Evolutionary conservation across 2,888 invertebrate species (phyloP).

Genomic region (Torymus texanus): DNA sequence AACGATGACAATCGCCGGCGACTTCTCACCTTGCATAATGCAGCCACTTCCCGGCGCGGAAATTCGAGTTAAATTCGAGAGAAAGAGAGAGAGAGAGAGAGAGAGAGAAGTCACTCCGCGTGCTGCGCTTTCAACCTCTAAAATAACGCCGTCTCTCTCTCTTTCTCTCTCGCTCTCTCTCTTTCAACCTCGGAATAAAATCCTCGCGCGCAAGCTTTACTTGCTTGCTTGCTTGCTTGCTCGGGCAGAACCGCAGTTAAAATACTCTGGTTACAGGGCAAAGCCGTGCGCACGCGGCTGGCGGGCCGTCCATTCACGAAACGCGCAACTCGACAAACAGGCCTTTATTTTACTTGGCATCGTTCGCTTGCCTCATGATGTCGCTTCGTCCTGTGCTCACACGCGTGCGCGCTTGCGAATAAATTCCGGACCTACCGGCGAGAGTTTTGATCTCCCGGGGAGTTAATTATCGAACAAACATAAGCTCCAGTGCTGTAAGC

Average conservation of each 20-base stretch:
- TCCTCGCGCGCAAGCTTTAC: neutral
- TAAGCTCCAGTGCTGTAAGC: neutral
- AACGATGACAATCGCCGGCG: no score
- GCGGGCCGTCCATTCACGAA: conserved; percentile 33
- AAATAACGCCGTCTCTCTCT: conserved; percentile 16
- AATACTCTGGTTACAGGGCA: conserved; percentile 53
- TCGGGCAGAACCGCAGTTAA: conserved; percentile 32
- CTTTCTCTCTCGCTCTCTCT: no score
- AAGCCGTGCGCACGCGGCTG: conserved; percentile 28
- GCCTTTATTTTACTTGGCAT: conserved; percentile 56
- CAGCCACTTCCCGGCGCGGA: neutral
- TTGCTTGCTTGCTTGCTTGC: no score
- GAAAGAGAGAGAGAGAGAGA: conserved; percentile 4
- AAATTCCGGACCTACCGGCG: no score
- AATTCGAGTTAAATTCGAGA: conserved; percentile 30
- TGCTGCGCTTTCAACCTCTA: conserved; percentile 20
- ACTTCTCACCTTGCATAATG: neutral
- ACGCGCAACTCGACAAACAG: conserved; percentile 52
- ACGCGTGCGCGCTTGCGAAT: no score
- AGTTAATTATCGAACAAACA: conserved; percentile 52
- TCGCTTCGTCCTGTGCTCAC: neutral
- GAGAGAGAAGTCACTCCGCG: conserved; percentile 24
- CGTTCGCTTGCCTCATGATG: conserved; percentile 6
- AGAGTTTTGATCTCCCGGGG: neutral
- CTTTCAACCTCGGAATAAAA: conserved; percentile 25